A percentile compares a stretch with the other conserved stretches of the same genome.
Conservation (phyloP, 2,113 vertebrate species). For the Clarias magur region DNA sequence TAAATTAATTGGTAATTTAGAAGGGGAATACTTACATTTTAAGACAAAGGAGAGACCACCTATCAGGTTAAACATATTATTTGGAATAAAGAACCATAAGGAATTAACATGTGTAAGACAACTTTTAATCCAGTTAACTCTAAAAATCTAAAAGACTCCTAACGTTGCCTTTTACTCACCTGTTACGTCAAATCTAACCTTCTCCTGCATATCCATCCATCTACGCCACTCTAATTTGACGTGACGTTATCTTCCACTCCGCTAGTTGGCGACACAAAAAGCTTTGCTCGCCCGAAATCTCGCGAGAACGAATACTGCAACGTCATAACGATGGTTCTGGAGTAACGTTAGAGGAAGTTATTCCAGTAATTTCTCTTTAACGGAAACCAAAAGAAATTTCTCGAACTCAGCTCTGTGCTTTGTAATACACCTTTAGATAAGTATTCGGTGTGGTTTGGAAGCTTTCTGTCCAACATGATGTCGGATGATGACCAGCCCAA, state of each 20-base stretch:
- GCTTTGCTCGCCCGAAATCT: neutral
- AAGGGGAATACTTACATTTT: too few species aligned
- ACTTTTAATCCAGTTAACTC: too few species aligned
- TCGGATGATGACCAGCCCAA: conserved; percentile 56
- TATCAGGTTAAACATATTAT: too few species aligned
- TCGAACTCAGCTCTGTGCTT: neutral
- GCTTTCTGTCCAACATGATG: conserved; percentile 38
- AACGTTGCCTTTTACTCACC: too few species aligned
- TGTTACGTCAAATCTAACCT: too few species aligned
- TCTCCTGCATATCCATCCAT: too few species aligned
- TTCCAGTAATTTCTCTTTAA: conserved; percentile 49
- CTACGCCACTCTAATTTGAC: too few species aligned
- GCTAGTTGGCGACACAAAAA: neutral
- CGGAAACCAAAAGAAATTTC: conserved; percentile 37
- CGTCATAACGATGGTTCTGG: conserved; percentile 45
- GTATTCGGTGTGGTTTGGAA: neutral
- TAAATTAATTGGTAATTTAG: too few species aligned
- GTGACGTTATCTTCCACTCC: neutral
- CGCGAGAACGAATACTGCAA: conserved; percentile 29
- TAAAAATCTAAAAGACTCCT: too few species aligned
- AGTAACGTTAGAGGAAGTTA: conserved; percentile 56
- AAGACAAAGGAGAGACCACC: too few species aligned
- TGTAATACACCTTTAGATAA: neutral
- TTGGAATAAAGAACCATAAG: too few species aligned
- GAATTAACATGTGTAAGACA: too few species aligned